A percentile compares a stretch with the other conserved stretches of the same genome.
These are phyloP conservation scores for Eupithecia subumbrata DNA, from an alignment of 2,888 invertebrate genomes.

Conservation along the genomic window DNA sequence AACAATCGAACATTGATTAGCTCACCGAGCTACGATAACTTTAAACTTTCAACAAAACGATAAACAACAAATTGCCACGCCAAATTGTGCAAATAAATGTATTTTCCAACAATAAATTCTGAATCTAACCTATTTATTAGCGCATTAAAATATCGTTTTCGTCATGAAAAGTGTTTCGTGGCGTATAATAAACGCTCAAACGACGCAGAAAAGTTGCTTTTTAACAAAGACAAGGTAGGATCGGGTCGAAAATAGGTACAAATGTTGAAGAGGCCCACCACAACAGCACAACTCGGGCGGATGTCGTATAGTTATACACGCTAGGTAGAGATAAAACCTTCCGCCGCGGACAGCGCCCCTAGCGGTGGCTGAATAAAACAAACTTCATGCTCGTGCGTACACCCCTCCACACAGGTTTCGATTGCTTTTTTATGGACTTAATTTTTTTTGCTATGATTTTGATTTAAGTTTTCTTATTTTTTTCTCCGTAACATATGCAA, in stretches of 20 bases:
- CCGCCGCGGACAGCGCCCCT: slow-evolving; percentile 80
- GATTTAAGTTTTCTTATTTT: background rate
- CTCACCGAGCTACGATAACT: slow-evolving; percentile 60
- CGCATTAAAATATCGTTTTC: slow-evolving; percentile 44
- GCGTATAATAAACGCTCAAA: slow-evolving; percentile 61
- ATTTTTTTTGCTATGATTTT: slow-evolving; percentile 48
- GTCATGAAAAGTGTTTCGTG: slow-evolving; percentile 67
- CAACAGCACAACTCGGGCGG: slow-evolving; percentile 65
- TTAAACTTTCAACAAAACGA: slow-evolving; percentile 55
- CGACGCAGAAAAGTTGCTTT: slow-evolving; percentile 77
- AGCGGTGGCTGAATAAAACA: slow-evolving; percentile 70
- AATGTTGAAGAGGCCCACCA: slow-evolving; percentile 74
- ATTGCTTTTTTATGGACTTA: slow-evolving; percentile 34
- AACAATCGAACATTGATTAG: slow-evolving; percentile 63
- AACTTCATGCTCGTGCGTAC: slow-evolving; percentile 77
- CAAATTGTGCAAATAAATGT: slow-evolving; percentile 36
- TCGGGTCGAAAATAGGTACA: slow-evolving; percentile 73
- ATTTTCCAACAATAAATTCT: slow-evolving; percentile 45
- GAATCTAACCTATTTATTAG: slow-evolving; percentile 66
- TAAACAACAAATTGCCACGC: slow-evolving; percentile 51
- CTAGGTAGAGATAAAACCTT: slow-evolving; percentile 82
- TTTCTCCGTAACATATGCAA: too few relatives aligned
- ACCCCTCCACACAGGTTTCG: slow-evolving; percentile 66
- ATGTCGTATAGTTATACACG: slow-evolving; percentile 78
- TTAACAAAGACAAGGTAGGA: slow-evolving; percentile 74